Percentiles rank a stretch among this genome's conserved stretches.
phyloP scores from a whole-genome alignment of 2,113 vertebrate species.

The Rhodinocichla rosea region DNA sequence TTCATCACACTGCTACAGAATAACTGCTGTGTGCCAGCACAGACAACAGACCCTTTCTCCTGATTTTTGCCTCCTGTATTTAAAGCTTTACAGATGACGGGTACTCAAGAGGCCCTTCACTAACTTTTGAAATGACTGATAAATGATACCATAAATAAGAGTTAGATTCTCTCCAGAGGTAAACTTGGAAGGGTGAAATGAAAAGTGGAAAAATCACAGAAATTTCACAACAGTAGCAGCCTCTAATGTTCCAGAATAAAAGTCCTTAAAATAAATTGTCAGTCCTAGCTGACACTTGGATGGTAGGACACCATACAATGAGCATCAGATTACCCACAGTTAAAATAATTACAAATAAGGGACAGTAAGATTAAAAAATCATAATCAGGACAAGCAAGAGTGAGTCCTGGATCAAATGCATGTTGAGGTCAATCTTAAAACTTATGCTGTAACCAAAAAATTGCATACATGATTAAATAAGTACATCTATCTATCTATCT shows the following conservation, averaged over 20 bases:
- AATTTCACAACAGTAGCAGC: not conserved
- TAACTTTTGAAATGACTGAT: not conserved
- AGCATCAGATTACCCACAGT: not conserved
- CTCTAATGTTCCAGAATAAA: not conserved
- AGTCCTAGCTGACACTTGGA: not conserved
- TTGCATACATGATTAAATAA: not conserved
- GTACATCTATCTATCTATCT: not conserved
- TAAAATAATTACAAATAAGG: not conserved
- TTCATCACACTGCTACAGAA: not conserved
- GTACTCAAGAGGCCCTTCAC: not conserved
- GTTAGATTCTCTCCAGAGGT: not conserved
- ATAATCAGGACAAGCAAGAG: not conserved
- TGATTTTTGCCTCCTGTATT: not conserved
- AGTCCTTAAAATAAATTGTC: not conserved
- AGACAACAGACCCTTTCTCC: not conserved
- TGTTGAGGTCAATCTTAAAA: not conserved
- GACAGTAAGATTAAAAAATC: not conserved
- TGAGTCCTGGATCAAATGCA: not conserved
- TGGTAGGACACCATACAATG: rapidly evolving
- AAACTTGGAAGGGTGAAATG: not conserved
- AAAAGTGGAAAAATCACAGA: not conserved
- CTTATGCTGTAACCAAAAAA: not conserved
- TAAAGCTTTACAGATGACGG: not conserved
- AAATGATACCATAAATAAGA: not conserved
- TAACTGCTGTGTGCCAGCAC: not conserved